phyloP scores from a whole-genome alignment of 1,140 invertebrate genomes.

The Platyscapa corneri region DNA sequence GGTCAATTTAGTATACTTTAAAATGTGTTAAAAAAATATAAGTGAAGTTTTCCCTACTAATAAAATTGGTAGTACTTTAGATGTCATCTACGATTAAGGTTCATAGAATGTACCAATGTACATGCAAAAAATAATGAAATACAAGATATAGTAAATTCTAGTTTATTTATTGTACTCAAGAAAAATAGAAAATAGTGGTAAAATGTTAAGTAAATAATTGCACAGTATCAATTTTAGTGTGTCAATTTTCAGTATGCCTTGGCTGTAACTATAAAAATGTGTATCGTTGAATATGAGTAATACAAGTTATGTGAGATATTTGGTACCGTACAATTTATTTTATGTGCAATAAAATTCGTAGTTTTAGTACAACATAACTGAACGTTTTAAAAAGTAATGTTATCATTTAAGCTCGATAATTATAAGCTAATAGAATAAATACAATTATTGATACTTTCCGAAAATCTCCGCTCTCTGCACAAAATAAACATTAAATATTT shows the following conservation, averaged over 20 bases:
- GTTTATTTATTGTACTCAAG: background rate
- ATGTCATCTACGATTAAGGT: background rate
- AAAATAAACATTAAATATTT: conserved; percentile 29
- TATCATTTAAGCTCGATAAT: conserved; percentile 44
- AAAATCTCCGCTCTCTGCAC: background rate
- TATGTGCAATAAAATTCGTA: conserved; percentile 23
- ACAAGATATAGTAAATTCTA: background rate
- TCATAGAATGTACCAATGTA: background rate
- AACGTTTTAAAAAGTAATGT: conserved; percentile 6
- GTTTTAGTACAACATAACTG: conserved; percentile 18
- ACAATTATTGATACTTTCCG: background rate
- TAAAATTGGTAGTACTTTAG: background rate
- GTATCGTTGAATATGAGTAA: background rate
- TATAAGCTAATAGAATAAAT: background rate
- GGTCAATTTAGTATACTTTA: background rate
- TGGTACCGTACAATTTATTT: conserved; percentile 32
- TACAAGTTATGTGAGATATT: background rate
- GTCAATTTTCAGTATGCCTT: background rate
- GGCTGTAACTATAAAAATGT: background rate
- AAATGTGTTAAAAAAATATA: background rate
- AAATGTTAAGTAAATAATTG: conserved; percentile 33
- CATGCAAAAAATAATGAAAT: background rate
- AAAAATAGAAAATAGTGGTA: conserved; percentile 27
- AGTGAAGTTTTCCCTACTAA: background rate
- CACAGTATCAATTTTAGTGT: conserved; percentile 1